A percentile compares a stretch with the other conserved stretches of the same genome.
These are phyloP conservation scores for Limosa lapponica DNA, from an alignment of 2,797 vertebrate genomes.

Conservation along the genomic window DNA sequence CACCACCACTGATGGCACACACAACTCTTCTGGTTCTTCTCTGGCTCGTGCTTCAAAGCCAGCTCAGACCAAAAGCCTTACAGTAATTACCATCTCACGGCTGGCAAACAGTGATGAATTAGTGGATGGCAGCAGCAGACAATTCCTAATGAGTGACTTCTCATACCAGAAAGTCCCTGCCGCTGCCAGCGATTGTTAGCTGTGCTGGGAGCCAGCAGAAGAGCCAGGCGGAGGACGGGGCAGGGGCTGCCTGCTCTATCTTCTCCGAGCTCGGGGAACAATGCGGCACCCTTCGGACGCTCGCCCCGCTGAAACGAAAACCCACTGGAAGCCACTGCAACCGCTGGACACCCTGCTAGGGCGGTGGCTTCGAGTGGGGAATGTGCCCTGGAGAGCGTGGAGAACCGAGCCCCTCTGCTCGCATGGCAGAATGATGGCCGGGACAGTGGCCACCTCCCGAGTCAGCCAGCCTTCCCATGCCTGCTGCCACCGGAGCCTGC, in stretches of 20 bases:
- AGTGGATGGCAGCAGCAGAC: slow-evolving; percentile 17
- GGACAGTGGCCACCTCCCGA: rapidly evolving
- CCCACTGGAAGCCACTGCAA: not conserved
- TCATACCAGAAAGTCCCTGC: slow-evolving; percentile 2
- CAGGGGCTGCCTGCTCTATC: slow-evolving; percentile 25
- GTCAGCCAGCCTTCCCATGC: not conserved
- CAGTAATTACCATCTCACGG: slow-evolving; percentile 9
- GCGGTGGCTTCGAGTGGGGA: not conserved
- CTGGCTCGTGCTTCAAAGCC: not conserved
- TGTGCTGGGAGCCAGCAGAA: not conserved
- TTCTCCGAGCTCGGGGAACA: not conserved
- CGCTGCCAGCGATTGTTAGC: not conserved
- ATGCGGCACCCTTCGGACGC: not conserved
- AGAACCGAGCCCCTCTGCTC: not conserved
- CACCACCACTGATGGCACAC: not conserved
- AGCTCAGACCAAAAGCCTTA: not conserved
- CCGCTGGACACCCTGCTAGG: not conserved
- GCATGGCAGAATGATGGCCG: not conserved
- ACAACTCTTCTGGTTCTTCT: not conserved
- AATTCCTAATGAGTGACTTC: slow-evolving; percentile 39
- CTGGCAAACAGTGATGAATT: not conserved
- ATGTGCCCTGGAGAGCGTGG: not conserved
- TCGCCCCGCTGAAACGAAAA: not conserved
- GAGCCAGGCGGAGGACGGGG: not conserved
- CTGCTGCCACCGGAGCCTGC: not conserved